A percentile compares a stretch with the other conserved stretches of the same genome.
phyloP scores from a whole-genome alignment of 1,140 invertebrate genomes.

The Coenobita brevimanus region DNA sequence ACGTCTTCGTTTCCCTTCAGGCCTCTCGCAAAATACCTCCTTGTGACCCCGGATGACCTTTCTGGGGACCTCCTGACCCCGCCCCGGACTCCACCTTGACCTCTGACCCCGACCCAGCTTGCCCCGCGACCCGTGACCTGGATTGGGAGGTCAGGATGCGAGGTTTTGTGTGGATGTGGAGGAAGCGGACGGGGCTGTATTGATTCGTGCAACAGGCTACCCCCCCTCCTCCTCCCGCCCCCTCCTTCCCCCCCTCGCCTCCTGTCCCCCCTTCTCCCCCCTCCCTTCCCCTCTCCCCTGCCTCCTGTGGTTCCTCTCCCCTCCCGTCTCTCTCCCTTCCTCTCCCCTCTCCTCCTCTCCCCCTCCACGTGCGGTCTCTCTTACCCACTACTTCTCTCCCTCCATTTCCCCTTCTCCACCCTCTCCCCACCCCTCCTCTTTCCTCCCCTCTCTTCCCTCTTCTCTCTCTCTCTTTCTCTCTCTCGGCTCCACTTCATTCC shows the following conservation, averaged over 20 bases:
- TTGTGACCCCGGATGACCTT: no score
- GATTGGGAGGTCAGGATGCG: not conserved
- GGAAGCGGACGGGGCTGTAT: conserved; percentile 28
- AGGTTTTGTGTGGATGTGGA: not conserved
- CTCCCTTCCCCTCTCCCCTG: not conserved
- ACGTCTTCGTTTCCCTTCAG: not conserved
- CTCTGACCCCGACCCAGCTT: not conserved
- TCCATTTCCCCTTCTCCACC: no score
- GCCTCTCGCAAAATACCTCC: no score
- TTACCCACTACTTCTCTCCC: no score
- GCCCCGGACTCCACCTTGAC: not conserved
- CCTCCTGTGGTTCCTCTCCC: not conserved
- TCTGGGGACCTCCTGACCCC: no score
- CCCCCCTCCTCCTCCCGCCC: not conserved
- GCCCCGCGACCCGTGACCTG: not conserved
- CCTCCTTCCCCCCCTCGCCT: not conserved
- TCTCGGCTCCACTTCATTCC: no score
- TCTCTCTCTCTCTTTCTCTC: no score
- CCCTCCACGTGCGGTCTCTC: no score
- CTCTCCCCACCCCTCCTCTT: no score
- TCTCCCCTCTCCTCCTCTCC: not conserved
- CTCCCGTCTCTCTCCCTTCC: no score
- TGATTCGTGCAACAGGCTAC: conserved; percentile 52
- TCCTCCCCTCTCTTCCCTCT: no score
- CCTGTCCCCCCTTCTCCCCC: not conserved